A percentile compares a stretch with the other conserved stretches of the same genome.
Evolutionary conservation across 2,888 invertebrate genomes (phyloP).

Genomic region (Pristionchus japonicus): DNA sequence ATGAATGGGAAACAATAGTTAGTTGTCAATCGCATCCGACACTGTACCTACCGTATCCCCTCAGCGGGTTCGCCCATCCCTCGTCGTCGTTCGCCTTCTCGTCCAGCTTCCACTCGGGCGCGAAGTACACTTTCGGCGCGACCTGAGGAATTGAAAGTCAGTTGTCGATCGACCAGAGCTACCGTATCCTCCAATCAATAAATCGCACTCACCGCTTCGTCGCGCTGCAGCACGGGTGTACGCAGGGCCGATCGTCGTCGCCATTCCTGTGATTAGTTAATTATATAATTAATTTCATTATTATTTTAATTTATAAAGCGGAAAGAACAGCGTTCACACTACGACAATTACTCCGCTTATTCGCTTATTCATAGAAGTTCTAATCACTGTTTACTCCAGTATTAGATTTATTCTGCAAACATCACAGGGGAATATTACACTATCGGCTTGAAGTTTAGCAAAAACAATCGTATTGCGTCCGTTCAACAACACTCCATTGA

Average conservation of each 20-base stretch:
- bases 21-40: not conserved
- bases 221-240: slow-evolving; percentile 60
- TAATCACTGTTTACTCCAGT: too few relatives aligned
- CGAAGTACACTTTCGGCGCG: slow-evolving; percentile 65
- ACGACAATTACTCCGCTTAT: too few relatives aligned
- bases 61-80: slow-evolving; percentile 62
- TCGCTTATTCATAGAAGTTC: too few relatives aligned
- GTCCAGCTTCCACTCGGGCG: slow-evolving; percentile 72
- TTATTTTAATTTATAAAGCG: too few relatives aligned
- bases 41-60: slow-evolving; percentile 54
- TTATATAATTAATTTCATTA: too few relatives aligned
- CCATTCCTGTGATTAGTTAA: slow-evolving; percentile 54
- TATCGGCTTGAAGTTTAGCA: too few relatives aligned
- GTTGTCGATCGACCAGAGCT: not conserved
- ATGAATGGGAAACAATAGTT: too few relatives aligned
- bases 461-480: too few relatives aligned
- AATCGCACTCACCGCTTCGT: slow-evolving; percentile 49
- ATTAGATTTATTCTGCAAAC: too few relatives aligned
- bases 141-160: not conserved
- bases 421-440: too few relatives aligned
- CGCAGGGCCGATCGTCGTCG: slow-evolving; percentile 55
- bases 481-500: too few relatives aligned
- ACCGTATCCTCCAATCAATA: not conserved
- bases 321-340: too few relatives aligned
- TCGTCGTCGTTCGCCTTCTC: slow-evolving; percentile 64